A percentile compares a stretch with the other conserved stretches of the same genome.
Conservation (phyloP, 2,797 vertebrate genomes). For the Bovichtus diacanthus region DNA sequence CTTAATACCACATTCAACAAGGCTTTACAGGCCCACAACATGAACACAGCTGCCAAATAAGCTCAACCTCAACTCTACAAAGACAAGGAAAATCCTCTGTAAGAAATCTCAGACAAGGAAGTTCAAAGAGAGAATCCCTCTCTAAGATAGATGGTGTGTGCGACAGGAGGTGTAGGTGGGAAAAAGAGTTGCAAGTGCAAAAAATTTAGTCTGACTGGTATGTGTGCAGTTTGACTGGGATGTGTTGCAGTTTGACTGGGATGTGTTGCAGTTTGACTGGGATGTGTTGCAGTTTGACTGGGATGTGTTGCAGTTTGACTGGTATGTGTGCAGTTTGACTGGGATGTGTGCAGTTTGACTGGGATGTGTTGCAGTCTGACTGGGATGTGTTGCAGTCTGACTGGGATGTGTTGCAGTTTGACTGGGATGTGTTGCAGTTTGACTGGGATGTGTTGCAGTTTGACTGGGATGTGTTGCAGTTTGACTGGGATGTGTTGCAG, state of each 20-base stretch:
- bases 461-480: too few relatives aligned
- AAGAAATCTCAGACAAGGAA: too few relatives aligned
- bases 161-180: background rate
- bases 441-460: too few relatives aligned
- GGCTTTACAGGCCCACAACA: constrained; percentile 13
- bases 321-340: too few relatives aligned
- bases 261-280: constrained; percentile 11
- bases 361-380: too few relatives aligned
- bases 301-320: too few relatives aligned
- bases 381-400: too few relatives aligned
- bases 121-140: constrained; percentile 18
- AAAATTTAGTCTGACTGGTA: constrained; percentile 4
- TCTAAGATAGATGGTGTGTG: background rate
- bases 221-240: constrained; percentile 11
- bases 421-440: too few relatives aligned
- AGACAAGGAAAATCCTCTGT: constrained; percentile 18
- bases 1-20: constrained; percentile 37
- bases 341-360: too few relatives aligned
- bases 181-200: too few relatives aligned
- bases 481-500: too few relatives aligned
- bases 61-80: constrained; percentile 13
- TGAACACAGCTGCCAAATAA: constrained; percentile 10
- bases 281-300: constrained; percentile 11
- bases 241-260: constrained; percentile 9
- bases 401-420: too few relatives aligned